Base-by-base conservation (phyloP, 2,113 vertebrate genomes). In the Phrynosoma blainvillii region DNA sequence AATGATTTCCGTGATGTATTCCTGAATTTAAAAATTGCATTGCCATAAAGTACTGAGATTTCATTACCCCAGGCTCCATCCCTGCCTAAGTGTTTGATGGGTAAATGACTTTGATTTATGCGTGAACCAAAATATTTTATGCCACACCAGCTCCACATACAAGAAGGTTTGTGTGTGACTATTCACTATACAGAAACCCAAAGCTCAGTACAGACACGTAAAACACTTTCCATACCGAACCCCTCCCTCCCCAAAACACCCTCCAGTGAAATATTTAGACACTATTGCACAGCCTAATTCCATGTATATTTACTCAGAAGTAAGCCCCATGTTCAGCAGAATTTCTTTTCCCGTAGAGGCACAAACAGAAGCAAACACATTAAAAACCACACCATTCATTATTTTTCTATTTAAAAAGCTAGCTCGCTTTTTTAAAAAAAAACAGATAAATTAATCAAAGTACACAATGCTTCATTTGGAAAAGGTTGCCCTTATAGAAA, bases 1-100 rank as follows among this genome's bases (percentile, higher is more conserved):
- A 87, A 70, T 84, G 85, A 80, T 94, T 94, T 90, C 92, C 94
- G 92, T 95, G 92, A 91, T 93, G 91, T 54, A 84, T 86, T 87
- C 93, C 92, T 92, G 84, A 89, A 89, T 87, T 62, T 89, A 66
- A n/a, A 90, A 92, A 95, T 84, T 62, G 87, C 80, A 77, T 88
- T 86, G 76, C 32, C 42, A 23, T 66, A 59, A 47, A 78, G 85
- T 80, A 76, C 5, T 73, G 52, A 78, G 16, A 42, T 84, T 91
- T 79, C 79, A 62, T 87, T 88, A 95, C 91, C 93, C 93, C 87
- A 91, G 59, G 62, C 87, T 80, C 91, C 36, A 59, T 40, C 82
- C 66, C 89, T 12, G 5, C 36, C 85, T 83, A 84, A 83, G 80
- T 91, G 3, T 88, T 3, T 10, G 68, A 89, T 85, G 77, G 84